Base-by-base conservation (phyloP, 2,888 invertebrate species). In the Rhagonycha fulva region DNA sequence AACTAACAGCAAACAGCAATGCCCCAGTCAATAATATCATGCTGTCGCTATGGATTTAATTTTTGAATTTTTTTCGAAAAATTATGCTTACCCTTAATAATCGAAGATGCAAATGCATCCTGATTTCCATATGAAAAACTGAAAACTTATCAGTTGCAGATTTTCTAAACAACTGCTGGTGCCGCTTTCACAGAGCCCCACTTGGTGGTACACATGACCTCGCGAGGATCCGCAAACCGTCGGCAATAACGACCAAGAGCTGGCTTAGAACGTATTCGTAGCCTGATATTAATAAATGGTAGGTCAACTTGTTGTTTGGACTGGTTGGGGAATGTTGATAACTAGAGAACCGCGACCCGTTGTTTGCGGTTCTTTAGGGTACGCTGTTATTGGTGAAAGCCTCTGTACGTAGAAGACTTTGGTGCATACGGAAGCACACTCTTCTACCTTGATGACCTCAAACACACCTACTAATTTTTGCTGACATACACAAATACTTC, bases 101-200 rank as follows among this genome's bases (percentile, higher is more conserved):
- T 82, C 80, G 78, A 81, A 81, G 80, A 80, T 82, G 83, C 84
- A 84, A 68, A 26, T 24, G 26, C 77, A 80, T 78, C 67, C 19
- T 77, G 73, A 62, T 68, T 76, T 68, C 62, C 68, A 68, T 74
- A 67, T 63, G 60, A 60, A 73, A 67, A 71, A 78, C 81, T 82
- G 82, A 82, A 79, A 82, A 82, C 80, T 82, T 80, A 82, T 82
- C 85, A 84, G 84, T 82, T 80, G 81, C 83, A 83, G 84, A 83
- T 84, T 86, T 85, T 84, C 85, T 85, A 86, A 86, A 86, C 86
- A 87, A 86, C 86, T 87, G 86, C 85, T 84, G 84, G 84, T 84
- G 82, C 83, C 83, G 83, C 84, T 77, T 66, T 86, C 83, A 86
- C 83, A 82, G 83, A 85, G 84, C 85, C 85, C 85, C 85, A 86